A percentile compares a stretch with the other conserved stretches of the same genome.
phyloP scores from a whole-genome alignment of 1,140 invertebrate species.

The Meloidogyne hapla region DNA sequence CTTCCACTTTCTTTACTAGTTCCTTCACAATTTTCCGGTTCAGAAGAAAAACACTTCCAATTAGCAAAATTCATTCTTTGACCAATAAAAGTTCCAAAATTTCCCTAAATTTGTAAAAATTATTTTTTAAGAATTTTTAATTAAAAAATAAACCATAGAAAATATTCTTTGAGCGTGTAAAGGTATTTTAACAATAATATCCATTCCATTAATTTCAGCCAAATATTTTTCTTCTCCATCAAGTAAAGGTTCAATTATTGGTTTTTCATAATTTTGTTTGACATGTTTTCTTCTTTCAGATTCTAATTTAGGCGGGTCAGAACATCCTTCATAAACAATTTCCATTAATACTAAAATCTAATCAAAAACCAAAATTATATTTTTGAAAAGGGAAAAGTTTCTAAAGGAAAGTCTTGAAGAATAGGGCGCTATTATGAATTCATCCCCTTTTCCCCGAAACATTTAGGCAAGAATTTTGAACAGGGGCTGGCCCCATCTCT shows the following conservation, averaged over 20 bases:
- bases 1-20: too few relatives aligned
- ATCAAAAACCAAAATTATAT: background rate
- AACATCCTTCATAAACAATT: background rate
- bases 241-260: background rate
- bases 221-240: background rate
- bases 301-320: background rate
- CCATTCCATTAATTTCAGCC: background rate
- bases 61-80: slow-evolving; percentile 33
- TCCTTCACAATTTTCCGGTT: background rate
- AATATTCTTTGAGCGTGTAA: background rate
- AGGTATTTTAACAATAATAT: background rate
- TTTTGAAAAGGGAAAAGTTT: background rate
- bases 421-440: too few relatives aligned
- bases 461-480: too few relatives aligned
- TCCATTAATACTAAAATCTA: background rate
- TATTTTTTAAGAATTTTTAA: background rate
- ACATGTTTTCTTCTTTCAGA: background rate
- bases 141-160: background rate
- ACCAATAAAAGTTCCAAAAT: slow-evolving; percentile 35
- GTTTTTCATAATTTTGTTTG: background rate
- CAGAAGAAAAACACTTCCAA: slow-evolving; percentile 16
- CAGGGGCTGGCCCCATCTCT: too few relatives aligned
- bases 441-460: too few relatives aligned
- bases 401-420: background rate
- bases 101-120: slow-evolving; percentile 16